Conservation (phyloP, 2,797 vertebrate genomes). For the Gallinago solitaria region DNA sequence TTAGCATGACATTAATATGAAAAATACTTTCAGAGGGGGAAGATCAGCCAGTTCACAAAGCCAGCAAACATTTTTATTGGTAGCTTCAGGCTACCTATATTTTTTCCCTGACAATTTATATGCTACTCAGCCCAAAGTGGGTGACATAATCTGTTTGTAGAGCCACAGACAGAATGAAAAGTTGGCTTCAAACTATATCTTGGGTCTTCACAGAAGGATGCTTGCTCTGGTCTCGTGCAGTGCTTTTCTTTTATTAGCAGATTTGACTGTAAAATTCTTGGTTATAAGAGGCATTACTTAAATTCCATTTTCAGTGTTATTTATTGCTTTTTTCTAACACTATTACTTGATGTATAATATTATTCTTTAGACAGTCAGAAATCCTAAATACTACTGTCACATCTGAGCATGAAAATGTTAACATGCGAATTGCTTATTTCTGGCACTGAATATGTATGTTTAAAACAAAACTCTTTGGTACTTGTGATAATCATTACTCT, state of each 20-base stretch:
- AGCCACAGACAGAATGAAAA: slow-evolving; percentile 29
- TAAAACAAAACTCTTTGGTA: slow-evolving; percentile 52
- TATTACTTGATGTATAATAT: slow-evolving; percentile 19
- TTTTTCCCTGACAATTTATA: slow-evolving; percentile 60
- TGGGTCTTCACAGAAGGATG: slow-evolving; percentile 4
- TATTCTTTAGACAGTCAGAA: slow-evolving; percentile 3
- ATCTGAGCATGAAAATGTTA: neutral
- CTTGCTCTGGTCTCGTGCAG: neutral
- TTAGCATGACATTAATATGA: neutral
- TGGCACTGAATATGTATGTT: slow-evolving; percentile 17
- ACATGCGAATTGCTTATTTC: slow-evolving; percentile 41
- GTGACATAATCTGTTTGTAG: slow-evolving; percentile 31
- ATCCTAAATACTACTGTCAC: neutral
- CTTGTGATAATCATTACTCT: slow-evolving; percentile 24
- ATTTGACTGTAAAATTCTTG: slow-evolving; percentile 14
- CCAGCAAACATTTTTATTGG: slow-evolving; percentile 4
- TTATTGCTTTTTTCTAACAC: slow-evolving; percentile 18
- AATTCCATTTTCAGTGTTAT: slow-evolving; percentile 15
- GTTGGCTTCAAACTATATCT: slow-evolving; percentile 10
- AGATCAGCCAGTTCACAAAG: slow-evolving; percentile 46
- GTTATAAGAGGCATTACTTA: neutral
- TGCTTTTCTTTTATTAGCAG: slow-evolving; percentile 10
- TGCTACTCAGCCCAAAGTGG: neutral
- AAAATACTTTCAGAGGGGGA: neutral
- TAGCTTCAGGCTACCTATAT: slow-evolving; percentile 52